These are phyloP conservation scores for Myotis lucifugus DNA, from an alignment of 2,113 vertebrate genomes.

Conservation along the genomic window DNA sequence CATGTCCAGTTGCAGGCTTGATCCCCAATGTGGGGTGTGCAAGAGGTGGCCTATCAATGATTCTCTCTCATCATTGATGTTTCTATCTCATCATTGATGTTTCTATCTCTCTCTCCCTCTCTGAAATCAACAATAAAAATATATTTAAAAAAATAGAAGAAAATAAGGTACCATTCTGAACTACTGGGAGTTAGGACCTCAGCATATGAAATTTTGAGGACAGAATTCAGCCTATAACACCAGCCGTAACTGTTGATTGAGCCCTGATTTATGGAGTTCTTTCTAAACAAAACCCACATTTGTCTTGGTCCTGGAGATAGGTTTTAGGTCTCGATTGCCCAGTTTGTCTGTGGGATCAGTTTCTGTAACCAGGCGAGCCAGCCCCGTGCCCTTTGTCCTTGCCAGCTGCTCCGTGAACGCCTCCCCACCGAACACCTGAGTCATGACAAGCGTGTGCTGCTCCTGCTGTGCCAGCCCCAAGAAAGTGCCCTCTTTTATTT, in stretches of 20 bases:
- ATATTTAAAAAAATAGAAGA: not conserved
- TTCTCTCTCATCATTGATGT: too few species aligned
- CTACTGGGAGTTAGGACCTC: not conserved
- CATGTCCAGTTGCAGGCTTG: too few species aligned
- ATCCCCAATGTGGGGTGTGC: too few species aligned
- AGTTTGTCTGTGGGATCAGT: not conserved
- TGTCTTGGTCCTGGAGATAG: not conserved
- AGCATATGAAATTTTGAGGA: not conserved
- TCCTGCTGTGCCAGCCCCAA: not conserved
- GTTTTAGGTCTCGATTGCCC: not conserved
- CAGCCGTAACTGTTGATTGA: not conserved
- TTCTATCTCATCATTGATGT: too few species aligned
- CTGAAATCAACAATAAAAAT: too few species aligned
- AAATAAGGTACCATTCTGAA: not conserved
- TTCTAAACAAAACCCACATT: not conserved
- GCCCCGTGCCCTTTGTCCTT: not conserved
- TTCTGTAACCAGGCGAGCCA: not conserved
- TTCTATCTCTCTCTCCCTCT: too few species aligned
- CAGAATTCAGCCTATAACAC: not conserved
- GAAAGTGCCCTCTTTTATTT: slow-evolving; percentile 39
- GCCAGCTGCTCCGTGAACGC: not conserved
- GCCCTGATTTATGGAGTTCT: not conserved
- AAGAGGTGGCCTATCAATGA: too few species aligned
- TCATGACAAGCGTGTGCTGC: not conserved
- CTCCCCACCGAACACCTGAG: not conserved